phyloP scores from a whole-genome alignment of 2,113 vertebrate genomes.

The Sus scrofa region T2T-Sscrofa CM000830.6:73043001-73043500 shows the following conservation, averaged over 20 bases:
- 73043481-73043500: too few species aligned
- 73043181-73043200: neutral
- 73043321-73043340: conserved; percentile 29
- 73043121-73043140: conserved; percentile 45
- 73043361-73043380: conserved; percentile 35
- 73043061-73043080: too few species aligned
- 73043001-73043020: too few species aligned
- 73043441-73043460: too few species aligned
- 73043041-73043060: too few species aligned
- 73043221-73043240: conserved; percentile 21
- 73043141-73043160: conserved; percentile 40
- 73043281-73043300: conserved; percentile 45
- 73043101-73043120: conserved; percentile 44
- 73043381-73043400: conserved; percentile 57
- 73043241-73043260: conserved; percentile 17
- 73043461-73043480: too few species aligned
- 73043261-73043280: conserved; percentile 44
- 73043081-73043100: neutral
- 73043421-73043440: conserved; percentile 24
- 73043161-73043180: neutral
- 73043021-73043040: too few species aligned
- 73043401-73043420: conserved; percentile 16
- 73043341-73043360: neutral
- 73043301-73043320: conserved; percentile 7
- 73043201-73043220: conserved; percentile 26